Evolutionary conservation across 2,888 invertebrate genomes (phyloP), one percentile per base, ranked within the genome.

Genomic region (Podotricha telesiphe): DNA sequence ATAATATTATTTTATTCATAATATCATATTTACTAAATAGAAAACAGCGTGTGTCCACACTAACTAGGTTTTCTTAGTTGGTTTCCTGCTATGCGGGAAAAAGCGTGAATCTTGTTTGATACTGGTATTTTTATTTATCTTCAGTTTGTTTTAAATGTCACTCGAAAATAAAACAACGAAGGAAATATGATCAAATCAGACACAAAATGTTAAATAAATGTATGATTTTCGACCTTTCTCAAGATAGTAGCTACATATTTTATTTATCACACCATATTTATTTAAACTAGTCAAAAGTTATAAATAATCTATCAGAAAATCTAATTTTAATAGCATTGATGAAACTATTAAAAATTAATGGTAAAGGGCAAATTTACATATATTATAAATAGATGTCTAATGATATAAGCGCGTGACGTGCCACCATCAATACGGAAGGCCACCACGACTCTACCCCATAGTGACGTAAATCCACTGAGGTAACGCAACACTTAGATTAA

Each of bases 331-430:
- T 59, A 50, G 65, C 51, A 53, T 50, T 65, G 65, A 47, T 59
- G 65, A 65, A 13, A 13, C 42, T 40, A 42, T 15, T 40, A 5
- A 37, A 65, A 45, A n/a, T n/a, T n/a, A n/a, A 68, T 51, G 34
- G 58, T 45, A 68, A 68, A 59, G 45, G 58, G 37, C 34, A 68
- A 53, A 59, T n/a, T n/a, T 42, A 6, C n/a, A 47, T 67, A 53
- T 17, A 56, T 50, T 68, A 68, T 55, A 63, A 63, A 58, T 68
- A 37, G 20, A 51, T 37, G 15, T 59, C 69, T 55, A 65, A 61
- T 37, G 65, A 62, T 28, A 65, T 48, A 40, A 19, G 47, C 61
- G 69, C 61, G 61, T 69, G 65, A 55, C 61, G 55, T 65, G 22
- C 42, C 10, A 37, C 65, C 40, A 65, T 65, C 55, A 65, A 55